Evolutionary conservation across 2,797 vertebrate genomes (phyloP).

Genomic region (Myotis pilosus): DNA sequence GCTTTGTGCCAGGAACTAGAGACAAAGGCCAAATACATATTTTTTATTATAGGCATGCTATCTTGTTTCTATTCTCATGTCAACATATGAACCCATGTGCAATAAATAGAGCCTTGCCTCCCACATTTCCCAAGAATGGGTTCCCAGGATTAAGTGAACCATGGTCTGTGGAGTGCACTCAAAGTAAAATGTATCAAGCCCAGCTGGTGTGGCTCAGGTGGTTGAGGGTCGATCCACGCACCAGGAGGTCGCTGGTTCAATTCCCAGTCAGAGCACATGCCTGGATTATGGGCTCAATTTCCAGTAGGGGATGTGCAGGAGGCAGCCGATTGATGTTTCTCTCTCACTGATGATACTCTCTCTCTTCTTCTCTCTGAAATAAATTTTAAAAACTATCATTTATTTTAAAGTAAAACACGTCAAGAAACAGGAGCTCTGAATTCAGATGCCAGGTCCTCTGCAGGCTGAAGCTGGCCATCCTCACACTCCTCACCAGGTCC

Average conservation of each 20-base stretch:
- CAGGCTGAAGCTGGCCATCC: rapidly evolving
- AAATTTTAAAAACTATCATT: neutral
- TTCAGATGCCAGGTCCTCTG: neutral
- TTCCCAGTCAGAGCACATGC: neutral
- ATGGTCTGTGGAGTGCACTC: neutral
- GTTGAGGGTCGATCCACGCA: neutral
- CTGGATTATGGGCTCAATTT: neutral
- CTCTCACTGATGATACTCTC: neutral
- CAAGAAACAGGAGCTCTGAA: neutral
- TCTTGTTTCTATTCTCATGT: neutral
- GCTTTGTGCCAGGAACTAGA: neutral
- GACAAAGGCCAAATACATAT: neutral
- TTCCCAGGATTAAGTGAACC: neutral
- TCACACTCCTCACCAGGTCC: neutral
- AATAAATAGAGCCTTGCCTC: neutral
- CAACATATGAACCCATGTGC: neutral
- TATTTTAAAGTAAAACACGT: neutral
- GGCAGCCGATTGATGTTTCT: neutral
- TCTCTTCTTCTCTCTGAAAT: neutral
- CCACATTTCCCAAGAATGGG: neutral
- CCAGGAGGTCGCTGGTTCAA: neutral
- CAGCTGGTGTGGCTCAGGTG: neutral
- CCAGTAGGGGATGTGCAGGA: neutral
- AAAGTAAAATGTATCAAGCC: neutral
- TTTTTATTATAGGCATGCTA: neutral